These are phyloP conservation scores for Tympanoctomys barrerae DNA, from an alignment of 2,797 vertebrate genomes.

Conservation along the genomic window DNA sequence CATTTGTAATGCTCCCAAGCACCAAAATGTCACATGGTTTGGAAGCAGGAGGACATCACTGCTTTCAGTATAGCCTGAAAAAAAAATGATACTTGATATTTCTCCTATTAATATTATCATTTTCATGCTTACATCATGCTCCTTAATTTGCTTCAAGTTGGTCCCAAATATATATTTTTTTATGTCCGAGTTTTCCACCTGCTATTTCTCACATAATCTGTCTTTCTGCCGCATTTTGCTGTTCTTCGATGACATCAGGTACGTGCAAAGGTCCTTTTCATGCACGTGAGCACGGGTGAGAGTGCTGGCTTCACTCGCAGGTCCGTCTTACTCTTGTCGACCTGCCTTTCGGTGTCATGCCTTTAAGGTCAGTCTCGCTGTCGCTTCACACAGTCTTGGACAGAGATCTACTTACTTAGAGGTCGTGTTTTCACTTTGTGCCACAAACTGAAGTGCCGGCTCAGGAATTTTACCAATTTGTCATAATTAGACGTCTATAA, in stretches of 20 bases:
- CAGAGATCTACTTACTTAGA: not conserved
- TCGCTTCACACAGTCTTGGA: not conserved
- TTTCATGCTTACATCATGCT: not conserved
- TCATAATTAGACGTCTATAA: not conserved
- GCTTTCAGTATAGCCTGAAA: not conserved
- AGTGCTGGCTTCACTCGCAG: not conserved
- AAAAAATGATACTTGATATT: not conserved
- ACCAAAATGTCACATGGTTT: not conserved
- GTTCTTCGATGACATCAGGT: not conserved
- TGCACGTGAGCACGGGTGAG: not conserved
- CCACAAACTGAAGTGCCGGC: not conserved
- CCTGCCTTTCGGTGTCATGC: not conserved
- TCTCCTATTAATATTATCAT: not conserved
- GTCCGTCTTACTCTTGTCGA: not conserved
- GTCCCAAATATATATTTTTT: constrained; percentile 14
- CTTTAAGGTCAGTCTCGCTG: not conserved
- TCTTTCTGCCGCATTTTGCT: not conserved
- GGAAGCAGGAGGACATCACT: no score
- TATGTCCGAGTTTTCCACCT: not conserved
- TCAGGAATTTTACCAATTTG: not conserved
- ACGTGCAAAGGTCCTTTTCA: not conserved
- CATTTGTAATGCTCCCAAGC: not conserved
- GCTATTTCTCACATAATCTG: not conserved
- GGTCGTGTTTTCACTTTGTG: not conserved
- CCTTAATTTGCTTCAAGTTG: not conserved